Evolutionary conservation across 1,140 invertebrate genomes (phyloP), one percentile per base, ranked within the genome.

Genomic region (Homalodisca vitripennis): DNA sequence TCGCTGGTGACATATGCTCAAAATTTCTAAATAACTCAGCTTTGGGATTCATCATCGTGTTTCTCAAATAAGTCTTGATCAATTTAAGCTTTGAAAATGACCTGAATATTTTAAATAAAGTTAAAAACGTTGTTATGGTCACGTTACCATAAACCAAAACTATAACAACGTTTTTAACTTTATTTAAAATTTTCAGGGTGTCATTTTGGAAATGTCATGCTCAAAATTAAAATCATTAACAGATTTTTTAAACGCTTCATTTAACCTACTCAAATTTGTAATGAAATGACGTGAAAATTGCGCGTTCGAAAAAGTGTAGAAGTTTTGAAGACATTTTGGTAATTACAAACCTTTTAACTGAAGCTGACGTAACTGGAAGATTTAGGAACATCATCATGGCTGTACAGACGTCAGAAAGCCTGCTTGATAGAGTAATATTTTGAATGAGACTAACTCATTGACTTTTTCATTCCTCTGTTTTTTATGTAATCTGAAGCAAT

Each of bases 331-430:
- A 17, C 17, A n/a, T 41, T n/a, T n/a, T n/a, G n/a, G n/a, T n/a
- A n/a, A n/a, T n/a, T n/a, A n/a, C n/a, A n/a, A n/a, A 41, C 17
- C 34, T 41, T 41, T 53, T 20, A 53, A 20, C 48, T 53, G 48
- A 17, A 22, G 32, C 69, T 29, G 51, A 31, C 1, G 64, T 66
- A n/a, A 66, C 64, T 34, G 69, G 69, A 32, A 70, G 32, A 13
- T 29, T 67, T 32, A 70, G 30, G 51, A 70, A 66, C 31, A 70
- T 30, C 17, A 70, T 30, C 29, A 31, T 27, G 3, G 47, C 3
- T 12, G 63, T 70, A 27, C 63, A 70, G 12, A 70, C 63, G 47
- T 66, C 30, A 1, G 27, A 22, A 29, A 66, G n/a, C 12, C 46
- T 66, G 14, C n/a, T 41, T 26, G 48, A 20, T n/a, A 70, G 24